phyloP scores from a whole-genome alignment of 2,113 vertebrate species.

The Indicator indicator region DNA sequence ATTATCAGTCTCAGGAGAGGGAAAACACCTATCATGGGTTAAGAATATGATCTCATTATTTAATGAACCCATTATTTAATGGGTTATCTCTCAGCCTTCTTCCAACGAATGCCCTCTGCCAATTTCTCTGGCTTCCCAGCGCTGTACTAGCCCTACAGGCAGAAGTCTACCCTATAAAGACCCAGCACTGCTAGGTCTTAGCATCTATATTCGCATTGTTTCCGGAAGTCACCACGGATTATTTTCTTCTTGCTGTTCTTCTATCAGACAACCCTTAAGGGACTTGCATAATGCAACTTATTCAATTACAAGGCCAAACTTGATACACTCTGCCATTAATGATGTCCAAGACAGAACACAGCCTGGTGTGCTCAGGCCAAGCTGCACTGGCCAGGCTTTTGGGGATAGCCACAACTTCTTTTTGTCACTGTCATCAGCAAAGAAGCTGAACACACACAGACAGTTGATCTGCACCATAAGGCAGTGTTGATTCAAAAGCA shows the following conservation, averaged over 20 bases:
- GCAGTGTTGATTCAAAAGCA: neutral
- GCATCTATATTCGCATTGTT: neutral
- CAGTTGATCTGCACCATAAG: neutral
- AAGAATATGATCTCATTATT: neutral
- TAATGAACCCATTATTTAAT: neutral
- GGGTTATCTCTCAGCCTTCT: neutral
- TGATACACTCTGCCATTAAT: neutral
- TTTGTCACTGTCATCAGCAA: neutral
- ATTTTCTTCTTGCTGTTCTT: neutral
- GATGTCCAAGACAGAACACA: neutral
- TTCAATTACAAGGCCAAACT: neutral
- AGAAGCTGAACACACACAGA: neutral
- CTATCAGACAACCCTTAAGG: neutral
- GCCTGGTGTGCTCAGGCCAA: neutral
- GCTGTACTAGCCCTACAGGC: rapidly evolving
- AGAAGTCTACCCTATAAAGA: neutral
- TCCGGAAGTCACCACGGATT: neutral
- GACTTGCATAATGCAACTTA: neutral
- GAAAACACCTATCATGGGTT: neutral
- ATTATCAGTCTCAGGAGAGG: neutral
- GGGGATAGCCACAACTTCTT: neutral
- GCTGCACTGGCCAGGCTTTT: rapidly evolving
- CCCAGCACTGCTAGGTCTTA: neutral
- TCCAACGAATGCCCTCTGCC: neutral
- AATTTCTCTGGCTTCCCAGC: neutral